Percentiles rank a stretch among this genome's conserved stretches.
phyloP scores from a whole-genome alignment of 1,140 invertebrate genomes.

The Drosophila orena region DNA sequence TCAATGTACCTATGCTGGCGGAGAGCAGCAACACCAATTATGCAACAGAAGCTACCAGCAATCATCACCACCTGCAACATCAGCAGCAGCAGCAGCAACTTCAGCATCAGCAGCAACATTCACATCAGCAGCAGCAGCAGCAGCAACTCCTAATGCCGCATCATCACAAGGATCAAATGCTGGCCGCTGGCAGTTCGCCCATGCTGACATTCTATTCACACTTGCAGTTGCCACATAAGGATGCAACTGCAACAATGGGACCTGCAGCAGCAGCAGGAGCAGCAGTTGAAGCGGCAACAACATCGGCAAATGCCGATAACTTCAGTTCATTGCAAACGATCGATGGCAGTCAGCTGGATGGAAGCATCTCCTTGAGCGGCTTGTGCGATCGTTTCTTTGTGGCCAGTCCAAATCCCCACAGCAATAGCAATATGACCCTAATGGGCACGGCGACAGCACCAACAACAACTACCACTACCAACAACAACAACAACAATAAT shows the following conservation, averaged over 20 bases:
- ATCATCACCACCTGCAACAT: conserved; percentile 42
- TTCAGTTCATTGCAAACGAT: conserved; percentile 58
- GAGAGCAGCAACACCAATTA: conserved; percentile 59
- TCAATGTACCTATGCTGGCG: conserved; percentile 72
- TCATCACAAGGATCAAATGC: conserved; percentile 83
- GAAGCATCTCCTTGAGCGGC: conserved; percentile 68
- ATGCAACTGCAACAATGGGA: conserved; percentile 12
- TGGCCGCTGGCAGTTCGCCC: conserved; percentile 68
- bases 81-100: conserved; percentile 45
- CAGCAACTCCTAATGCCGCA: conserved; percentile 52
- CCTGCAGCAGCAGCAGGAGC: background rate
- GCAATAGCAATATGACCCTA: conserved; percentile 55
- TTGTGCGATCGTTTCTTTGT: conserved; percentile 75
- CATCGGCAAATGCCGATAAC: conserved; percentile 33
- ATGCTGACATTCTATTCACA: conserved; percentile 63
- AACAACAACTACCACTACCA: conserved; percentile 18
- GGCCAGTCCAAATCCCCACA: conserved; percentile 68
- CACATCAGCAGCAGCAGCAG: too few species aligned
- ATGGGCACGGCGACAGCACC: conserved; percentile 30
- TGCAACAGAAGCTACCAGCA: conserved; percentile 53
- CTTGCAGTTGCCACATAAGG: conserved; percentile 54
- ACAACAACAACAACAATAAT: conserved; percentile 16
- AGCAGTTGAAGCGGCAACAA: conserved; percentile 1
- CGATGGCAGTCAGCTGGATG: conserved; percentile 68
- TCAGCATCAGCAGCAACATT: conserved; percentile 33